Evolutionary conservation across 2,797 vertebrate genomes (phyloP).

Genomic region (Characodon lateralis): DNA sequence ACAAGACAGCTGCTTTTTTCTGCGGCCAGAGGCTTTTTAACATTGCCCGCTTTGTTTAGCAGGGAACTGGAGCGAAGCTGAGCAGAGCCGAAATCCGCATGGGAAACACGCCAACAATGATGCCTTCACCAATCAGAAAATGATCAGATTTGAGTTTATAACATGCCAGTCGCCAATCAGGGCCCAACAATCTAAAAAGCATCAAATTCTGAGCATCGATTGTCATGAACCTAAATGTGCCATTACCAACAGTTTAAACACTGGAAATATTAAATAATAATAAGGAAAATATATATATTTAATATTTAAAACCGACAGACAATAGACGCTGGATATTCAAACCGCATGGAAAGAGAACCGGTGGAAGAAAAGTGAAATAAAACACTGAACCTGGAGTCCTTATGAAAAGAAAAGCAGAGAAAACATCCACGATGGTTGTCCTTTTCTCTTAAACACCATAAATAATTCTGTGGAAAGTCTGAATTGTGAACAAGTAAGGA

Average conservation of each 20-base stretch:
- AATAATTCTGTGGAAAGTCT: not conserved
- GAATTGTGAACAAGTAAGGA: not conserved
- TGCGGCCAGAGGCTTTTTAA: conserved; percentile 48
- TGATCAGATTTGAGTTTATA: not conserved
- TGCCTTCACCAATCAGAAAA: not conserved
- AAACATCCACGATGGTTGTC: not conserved
- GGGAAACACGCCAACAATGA: conserved; percentile 1
- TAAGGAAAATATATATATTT: too few relatives aligned
- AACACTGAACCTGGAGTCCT: too few relatives aligned
- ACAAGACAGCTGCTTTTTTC: conserved; percentile 37
- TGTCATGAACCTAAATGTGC: not conserved
- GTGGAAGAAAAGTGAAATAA: not conserved
- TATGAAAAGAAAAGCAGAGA: not conserved
- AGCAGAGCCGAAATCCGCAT: conserved; percentile 1
- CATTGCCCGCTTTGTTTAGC: conserved; percentile 30
- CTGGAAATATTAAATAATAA: not conserved
- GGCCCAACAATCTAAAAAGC: not conserved
- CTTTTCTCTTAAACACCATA: not conserved
- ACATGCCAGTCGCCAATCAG: not conserved
- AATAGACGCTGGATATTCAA: not conserved
- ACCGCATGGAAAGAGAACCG: not conserved
- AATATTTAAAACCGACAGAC: not conserved
- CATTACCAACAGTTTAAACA: not conserved
- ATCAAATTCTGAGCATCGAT: not conserved
- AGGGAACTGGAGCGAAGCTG: conserved; percentile 22